Base-by-base conservation (phyloP, 2,797 vertebrate species). In the Leptatherina wallacei region DNA sequence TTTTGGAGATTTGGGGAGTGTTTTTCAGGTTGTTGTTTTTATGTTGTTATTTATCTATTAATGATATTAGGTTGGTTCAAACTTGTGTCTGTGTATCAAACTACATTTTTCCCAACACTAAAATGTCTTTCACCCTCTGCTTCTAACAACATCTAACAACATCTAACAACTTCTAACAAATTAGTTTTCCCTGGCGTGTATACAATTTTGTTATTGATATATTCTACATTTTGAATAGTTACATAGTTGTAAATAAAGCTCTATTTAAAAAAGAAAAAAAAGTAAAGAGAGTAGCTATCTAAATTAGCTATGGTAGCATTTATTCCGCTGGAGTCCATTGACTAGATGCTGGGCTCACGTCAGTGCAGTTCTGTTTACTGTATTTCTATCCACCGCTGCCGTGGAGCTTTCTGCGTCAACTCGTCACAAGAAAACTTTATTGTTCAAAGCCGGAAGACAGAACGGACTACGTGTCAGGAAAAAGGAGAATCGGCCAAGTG, bases 391-490 rank as follows among this genome's bases (percentile, higher is more conserved):
- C 11, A 3, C 36, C 10, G 83, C 57, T 73, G 73, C 73, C 93
- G 94, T 95, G 94, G 93, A 71, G 68, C 55, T 90, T 93, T 91
- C 38, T 77, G 78, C 91, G 92, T 94, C 91, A 88, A 20, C 40
- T 14, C 55, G 72, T 75, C 55, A 33, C 32, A 20, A 0, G 14
- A 72, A 40, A 94, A 91, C 93, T 94, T 94, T 94, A 94, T 93
- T 93, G 88, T 78, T 32, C 73, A 22, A 12, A 69, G 70, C 77
- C 82, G 88, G 88, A 93, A 89, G 78, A 70, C 82, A 78, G 55
- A 79, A 65, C 78, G 61, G 66, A 67, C 89, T 90, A 93, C 93
- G 93, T 95, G 95, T 95, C 94, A 92, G 88, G 91, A 87, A 88
- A 65, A 68, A 76, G 83, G 61, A 60, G 77, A 68, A 1, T 76